Base-by-base conservation (phyloP, 1,140 invertebrate species). In the Gonatopus flavifemur region DNA sequence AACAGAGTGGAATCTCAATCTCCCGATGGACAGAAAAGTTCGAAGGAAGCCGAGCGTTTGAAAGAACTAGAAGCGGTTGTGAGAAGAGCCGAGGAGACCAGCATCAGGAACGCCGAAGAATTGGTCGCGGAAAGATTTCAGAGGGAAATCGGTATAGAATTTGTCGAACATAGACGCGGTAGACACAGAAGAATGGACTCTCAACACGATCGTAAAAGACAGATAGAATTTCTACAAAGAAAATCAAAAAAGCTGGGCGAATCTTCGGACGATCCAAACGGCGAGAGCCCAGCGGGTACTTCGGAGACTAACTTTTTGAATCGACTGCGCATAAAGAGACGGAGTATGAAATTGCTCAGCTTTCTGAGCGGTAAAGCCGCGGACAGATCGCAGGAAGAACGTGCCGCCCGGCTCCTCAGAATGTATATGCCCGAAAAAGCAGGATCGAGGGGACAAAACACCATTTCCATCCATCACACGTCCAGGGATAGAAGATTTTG, bases 401-500 rank as follows among this genome's bases (percentile, higher is more conserved):
- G 72, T 0, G 62, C 72, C 1, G 52, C 67, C 1, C 66, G 66
- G 37, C 49, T 77, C 0, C 18, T 77, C 6, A 69, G 66, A 18
- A 70, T 75, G 57, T 77, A 75, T 36, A 58, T 70, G 42, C 59
- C 74, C 10, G 76, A 78, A 20, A 74, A 71, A 19, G n/a, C n/a
- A n/a, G 32, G 42, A 19, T 21, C 43, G 2, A 67, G 59, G 35
- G 41, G 48, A 12, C 69, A 69, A 38, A 78, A 77, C 19, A 78
- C 75, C 6, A 78, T 76, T 24, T 70, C 72, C 30, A 72, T 78
- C 32, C 74, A 77, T 43, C 72, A 74, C 31, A 72, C 70, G 32
- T 74, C 76, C 39, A 69, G 72, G 35, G 70, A 77, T 30, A 58
- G 74, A 21, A 69, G 72, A 38, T 78, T 78, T 45, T 77, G 76